Conservation (phyloP, 2,888 invertebrate species). For the Philaethria dido region DNA sequence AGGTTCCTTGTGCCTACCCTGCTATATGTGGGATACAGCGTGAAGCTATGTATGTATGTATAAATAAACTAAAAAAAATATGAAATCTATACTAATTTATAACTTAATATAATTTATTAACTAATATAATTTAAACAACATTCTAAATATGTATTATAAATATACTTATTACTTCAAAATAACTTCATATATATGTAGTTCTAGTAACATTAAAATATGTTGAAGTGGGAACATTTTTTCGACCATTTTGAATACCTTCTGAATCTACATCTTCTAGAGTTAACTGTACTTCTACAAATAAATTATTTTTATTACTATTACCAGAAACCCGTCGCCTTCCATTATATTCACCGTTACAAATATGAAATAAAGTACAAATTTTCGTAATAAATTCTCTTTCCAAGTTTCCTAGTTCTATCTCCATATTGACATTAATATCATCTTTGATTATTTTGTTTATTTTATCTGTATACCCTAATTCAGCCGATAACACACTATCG, state of each 20-base stretch:
- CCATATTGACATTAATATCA: conserved; percentile 59
- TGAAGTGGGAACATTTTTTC: conserved; percentile 9
- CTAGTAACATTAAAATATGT: conserved; percentile 26
- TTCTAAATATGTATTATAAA: neutral
- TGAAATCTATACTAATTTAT: no score
- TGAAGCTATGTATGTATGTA: no score
- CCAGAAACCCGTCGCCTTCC: conserved; percentile 38
- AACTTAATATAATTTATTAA: neutral
- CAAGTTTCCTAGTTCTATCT: conserved; percentile 58
- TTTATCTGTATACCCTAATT: conserved; percentile 46
- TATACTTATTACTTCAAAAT: neutral
- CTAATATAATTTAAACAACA: neutral
- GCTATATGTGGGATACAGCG: no score
- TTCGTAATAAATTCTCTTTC: conserved; percentile 48
- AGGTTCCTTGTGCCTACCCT: no score
- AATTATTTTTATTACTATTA: conserved; percentile 44
- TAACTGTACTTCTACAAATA: conserved; percentile 57
- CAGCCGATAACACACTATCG: conserved; percentile 33
- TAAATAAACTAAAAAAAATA: no score
- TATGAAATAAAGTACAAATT: conserved; percentile 58
- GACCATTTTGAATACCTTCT: neutral
- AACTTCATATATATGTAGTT: conserved; percentile 27
- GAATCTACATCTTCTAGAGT: conserved; percentile 52
- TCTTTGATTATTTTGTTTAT: conserved; percentile 53
- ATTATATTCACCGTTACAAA: conserved; percentile 56